Conservation (phyloP, 1,140 invertebrate species). For the Pararge aegeria region DNA sequence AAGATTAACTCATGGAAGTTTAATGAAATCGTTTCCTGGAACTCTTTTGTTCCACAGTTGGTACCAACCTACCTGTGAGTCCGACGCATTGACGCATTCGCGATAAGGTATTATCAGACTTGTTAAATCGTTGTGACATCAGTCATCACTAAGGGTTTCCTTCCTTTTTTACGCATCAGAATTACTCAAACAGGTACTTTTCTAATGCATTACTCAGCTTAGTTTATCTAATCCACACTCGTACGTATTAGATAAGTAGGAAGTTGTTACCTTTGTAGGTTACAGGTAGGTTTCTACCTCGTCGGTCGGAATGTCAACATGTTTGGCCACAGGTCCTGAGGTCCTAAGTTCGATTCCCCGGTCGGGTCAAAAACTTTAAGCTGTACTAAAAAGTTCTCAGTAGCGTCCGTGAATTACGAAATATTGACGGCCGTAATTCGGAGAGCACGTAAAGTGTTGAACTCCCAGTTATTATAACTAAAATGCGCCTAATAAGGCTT, state of each 20-base stretch:
- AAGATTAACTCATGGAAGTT: not conserved
- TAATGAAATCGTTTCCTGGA: conserved; percentile 14
- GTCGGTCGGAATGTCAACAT: no score
- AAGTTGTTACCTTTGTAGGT: not conserved
- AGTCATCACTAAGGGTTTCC: conserved; percentile 42
- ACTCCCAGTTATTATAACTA: no score
- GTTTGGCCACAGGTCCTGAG: no score
- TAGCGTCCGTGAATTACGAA: no score
- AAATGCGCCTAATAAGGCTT: no score
- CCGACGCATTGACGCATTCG: conserved; percentile 45
- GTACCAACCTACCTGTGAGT: conserved; percentile 27
- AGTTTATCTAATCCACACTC: conserved; percentile 9
- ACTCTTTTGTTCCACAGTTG: conserved; percentile 14
- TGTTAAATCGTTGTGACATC: conserved; percentile 56
- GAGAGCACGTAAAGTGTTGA: no score
- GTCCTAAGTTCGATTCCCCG: no score
- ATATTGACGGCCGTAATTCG: no score
- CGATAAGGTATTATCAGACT: conserved; percentile 55
- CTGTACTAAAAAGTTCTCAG: no score
- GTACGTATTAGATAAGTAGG: conserved; percentile 5
- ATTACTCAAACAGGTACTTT: conserved; percentile 5
- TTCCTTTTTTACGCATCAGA: conserved; percentile 18
- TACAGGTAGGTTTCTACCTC: no score
- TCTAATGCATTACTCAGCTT: conserved; percentile 5
- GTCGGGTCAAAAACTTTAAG: no score